A percentile compares a stretch with the other conserved stretches of the same genome.
These are phyloP conservation scores for Cenopis cana DNA, from an alignment of 2,888 invertebrate species.

Conservation along the genomic window DNA sequence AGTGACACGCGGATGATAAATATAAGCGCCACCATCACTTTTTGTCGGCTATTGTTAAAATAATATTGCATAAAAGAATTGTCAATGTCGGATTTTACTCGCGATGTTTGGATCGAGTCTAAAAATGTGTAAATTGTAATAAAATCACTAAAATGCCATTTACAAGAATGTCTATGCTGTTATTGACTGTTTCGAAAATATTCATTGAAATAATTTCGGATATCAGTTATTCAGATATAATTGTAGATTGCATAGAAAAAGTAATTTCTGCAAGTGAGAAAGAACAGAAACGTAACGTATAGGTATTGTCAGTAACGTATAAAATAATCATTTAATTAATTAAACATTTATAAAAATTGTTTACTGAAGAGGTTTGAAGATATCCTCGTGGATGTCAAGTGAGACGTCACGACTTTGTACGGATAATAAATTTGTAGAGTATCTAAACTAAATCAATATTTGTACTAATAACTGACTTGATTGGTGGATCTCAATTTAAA, in stretches of 20 bases:
- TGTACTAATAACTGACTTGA: not conserved
- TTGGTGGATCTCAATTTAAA: not conserved
- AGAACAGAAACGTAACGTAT: no score
- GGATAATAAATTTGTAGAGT: constrained; percentile 3
- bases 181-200: no score
- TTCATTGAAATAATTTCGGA: no score
- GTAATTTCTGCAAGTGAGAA: no score
- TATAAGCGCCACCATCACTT: constrained; percentile 27
- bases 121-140: not conserved
- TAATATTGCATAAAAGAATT: constrained; percentile 26
- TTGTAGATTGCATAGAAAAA: no score
- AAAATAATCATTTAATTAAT: not conserved
- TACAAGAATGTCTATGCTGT: no score
- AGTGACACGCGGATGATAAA: not conserved
- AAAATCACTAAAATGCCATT: not conserved
- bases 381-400: not conserved
- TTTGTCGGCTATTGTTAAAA: constrained; percentile 16
- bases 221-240: no score
- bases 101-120: not conserved
- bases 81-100: not conserved
- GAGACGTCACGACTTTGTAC: not conserved
- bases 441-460: constrained; percentile 19
- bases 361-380: not conserved
- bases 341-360: not conserved
- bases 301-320: no score